Conservation (phyloP, 1,140 invertebrate species). For the Eubasilissa regina region DNA sequence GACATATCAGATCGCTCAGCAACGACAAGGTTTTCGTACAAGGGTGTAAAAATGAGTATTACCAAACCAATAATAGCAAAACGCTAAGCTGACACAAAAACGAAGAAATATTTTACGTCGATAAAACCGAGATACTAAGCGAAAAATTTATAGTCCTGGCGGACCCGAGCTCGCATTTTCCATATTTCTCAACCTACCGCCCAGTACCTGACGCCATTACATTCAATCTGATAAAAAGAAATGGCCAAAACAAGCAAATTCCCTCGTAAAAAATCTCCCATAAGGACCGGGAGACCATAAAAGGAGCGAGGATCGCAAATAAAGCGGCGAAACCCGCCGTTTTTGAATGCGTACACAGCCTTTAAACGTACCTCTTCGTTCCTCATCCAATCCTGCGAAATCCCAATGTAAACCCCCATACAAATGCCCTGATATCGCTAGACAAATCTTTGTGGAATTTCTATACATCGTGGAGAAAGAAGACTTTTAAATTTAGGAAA, state of each 20-base stretch:
- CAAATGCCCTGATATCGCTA: conserved; percentile 40
- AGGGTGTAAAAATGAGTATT: too few species aligned
- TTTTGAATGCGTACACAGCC: conserved; percentile 36
- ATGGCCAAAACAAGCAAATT: conserved; percentile 43
- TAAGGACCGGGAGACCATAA: conserved; percentile 37
- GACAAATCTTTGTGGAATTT: conserved; percentile 39
- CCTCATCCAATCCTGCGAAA: conserved; percentile 42
- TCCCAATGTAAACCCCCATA: conserved; percentile 35
- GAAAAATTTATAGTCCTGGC: conserved; percentile 4
- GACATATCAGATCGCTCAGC: too few species aligned
- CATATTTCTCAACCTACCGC: conserved; percentile 14
- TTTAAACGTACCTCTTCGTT: conserved; percentile 28
- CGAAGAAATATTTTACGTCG: background rate
- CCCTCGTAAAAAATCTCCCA: conserved; percentile 33
- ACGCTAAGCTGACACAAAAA: background rate
- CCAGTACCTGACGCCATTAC: conserved; percentile 24
- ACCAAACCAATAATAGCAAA: background rate
- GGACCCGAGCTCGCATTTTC: conserved; percentile 19
- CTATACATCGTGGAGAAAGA: conserved; percentile 2
- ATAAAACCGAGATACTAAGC: background rate
- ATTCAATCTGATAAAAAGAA: conserved; percentile 47
- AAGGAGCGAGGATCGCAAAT: conserved; percentile 32
- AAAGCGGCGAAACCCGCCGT: conserved; percentile 18
- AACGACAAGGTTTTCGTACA: too few species aligned
- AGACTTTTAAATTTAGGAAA: background rate